Percentiles rank a stretch among this genome's conserved stretches.
Evolutionary conservation across 2,113 vertebrate species (phyloP).

Genomic region (Cettia cetti): DNA sequence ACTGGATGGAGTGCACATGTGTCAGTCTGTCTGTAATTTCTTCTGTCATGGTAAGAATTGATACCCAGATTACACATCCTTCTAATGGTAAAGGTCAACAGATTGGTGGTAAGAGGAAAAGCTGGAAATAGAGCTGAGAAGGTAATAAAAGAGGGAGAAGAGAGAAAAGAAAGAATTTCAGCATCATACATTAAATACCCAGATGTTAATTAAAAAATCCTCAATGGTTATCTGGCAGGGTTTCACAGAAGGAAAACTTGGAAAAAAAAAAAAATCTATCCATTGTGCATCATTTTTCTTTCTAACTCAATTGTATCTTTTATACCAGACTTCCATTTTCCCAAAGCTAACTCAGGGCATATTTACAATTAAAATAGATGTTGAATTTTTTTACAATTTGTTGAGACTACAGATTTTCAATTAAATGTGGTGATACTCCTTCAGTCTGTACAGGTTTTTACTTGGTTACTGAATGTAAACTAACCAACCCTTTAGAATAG

Average conservation of each 20-base stretch:
- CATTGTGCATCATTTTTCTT: background rate
- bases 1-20: background rate
- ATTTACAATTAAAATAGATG: conserved; percentile 36
- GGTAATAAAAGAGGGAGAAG: background rate
- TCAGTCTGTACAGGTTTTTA: background rate
- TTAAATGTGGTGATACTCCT: background rate
- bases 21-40: background rate
- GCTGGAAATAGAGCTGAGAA: background rate
- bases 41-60: background rate
- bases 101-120: background rate
- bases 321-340: conserved; percentile 25
- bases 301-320: background rate
- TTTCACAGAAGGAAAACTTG: background rate
- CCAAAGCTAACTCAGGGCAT: background rate
- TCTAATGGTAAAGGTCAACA: background rate
- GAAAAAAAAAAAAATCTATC: background rate
- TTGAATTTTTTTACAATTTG: conserved; percentile 3
- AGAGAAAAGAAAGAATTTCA: conserved; percentile 3
- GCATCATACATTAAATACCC: background rate
- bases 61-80: background rate
- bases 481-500: conserved; percentile 18
- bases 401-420: conserved; percentile 33
- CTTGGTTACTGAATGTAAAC: background rate
- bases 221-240: background rate
- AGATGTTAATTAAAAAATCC: background rate